phyloP scores from a whole-genome alignment of 1,140 invertebrate genomes.

The Elymnias hypermnestra region DNA sequence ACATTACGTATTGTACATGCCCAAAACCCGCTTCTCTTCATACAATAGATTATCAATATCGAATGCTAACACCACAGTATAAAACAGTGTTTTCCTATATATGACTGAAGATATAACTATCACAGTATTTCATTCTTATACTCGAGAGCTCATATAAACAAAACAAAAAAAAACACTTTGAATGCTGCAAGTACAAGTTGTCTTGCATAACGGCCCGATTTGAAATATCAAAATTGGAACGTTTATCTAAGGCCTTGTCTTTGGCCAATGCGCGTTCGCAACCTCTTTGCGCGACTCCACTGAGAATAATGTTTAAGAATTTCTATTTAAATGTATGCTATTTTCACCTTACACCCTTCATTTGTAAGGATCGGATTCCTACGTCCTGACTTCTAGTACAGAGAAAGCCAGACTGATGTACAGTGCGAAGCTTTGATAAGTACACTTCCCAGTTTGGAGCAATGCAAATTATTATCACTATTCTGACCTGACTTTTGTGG shows the following conservation, averaged over 20 bases:
- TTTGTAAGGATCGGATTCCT: slow-evolving; percentile 16
- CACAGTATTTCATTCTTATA: too few relatives aligned
- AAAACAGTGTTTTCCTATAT: too few relatives aligned
- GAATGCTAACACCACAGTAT: too few relatives aligned
- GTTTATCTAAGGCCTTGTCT: slow-evolving; percentile 42
- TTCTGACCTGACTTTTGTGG: slow-evolving; percentile 47
- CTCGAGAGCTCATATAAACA: too few relatives aligned
- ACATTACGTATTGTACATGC: too few relatives aligned
- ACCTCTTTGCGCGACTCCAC: slow-evolving; percentile 20
- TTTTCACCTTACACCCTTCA: slow-evolving; percentile 16
- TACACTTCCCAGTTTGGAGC: slow-evolving; percentile 46
- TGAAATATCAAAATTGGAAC: slow-evolving; percentile 42
- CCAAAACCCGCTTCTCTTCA: too few relatives aligned
- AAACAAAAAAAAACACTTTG: too few relatives aligned
- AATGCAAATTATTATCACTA: slow-evolving; percentile 64
- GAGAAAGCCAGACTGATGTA: slow-evolving; percentile 58
- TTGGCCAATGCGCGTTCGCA: slow-evolving; percentile 28
- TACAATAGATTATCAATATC: too few relatives aligned
- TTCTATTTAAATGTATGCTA: slow-evolving; percentile 12
- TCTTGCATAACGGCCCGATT: slow-evolving; percentile 29
- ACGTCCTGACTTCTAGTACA: slow-evolving; percentile 16
- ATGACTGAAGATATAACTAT: too few relatives aligned
- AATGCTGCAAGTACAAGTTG: slow-evolving; percentile 20
- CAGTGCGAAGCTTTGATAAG: slow-evolving; percentile 45
- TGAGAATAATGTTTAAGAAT: slow-evolving; percentile 24